phyloP scores from a whole-genome alignment of 2,113 vertebrate genomes.

The Burhinus oedicnemus region DNA sequence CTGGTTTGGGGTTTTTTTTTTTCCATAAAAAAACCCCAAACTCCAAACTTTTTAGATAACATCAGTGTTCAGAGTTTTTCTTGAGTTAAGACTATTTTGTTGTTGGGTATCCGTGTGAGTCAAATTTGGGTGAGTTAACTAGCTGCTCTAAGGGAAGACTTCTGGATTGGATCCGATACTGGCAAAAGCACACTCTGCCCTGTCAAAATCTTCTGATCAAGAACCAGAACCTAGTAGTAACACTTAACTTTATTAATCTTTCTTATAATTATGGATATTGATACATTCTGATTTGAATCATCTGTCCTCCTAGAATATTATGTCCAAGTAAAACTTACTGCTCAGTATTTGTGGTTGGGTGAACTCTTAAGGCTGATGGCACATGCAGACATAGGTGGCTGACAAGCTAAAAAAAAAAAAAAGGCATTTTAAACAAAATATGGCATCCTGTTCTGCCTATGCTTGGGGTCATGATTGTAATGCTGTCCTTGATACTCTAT shows the following conservation, averaged over 20 bases:
- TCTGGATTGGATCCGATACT: not conserved
- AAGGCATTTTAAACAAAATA: constrained; percentile 47
- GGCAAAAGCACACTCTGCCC: constrained; percentile 14
- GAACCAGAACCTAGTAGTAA: constrained; percentile 26
- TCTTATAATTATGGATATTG: constrained; percentile 35
- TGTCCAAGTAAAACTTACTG: not conserved
- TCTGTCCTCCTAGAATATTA: not conserved
- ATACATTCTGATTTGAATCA: not conserved
- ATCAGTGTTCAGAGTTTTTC: not conserved
- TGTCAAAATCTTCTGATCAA: not conserved
- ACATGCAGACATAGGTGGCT: not conserved
- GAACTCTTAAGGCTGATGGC: constrained; percentile 61
- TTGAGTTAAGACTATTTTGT: not conserved
- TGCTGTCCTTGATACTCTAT: constrained; percentile 71
- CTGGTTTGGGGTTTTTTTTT: not conserved
- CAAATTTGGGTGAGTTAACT: constrained; percentile 3
- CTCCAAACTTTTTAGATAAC: not conserved
- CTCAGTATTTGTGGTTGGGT: constrained; percentile 57
- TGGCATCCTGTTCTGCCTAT: constrained; percentile 68
- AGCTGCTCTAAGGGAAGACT: constrained; percentile 7
- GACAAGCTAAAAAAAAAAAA: constrained; percentile 30
- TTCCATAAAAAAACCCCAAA: not conserved
- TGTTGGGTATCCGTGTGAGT: not conserved
- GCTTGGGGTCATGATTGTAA: constrained; percentile 73
- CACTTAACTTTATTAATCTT: constrained; percentile 30